Conservation (phyloP, 64 coral and sea anemone genomes). For the Orbicella faveolata region DNA sequence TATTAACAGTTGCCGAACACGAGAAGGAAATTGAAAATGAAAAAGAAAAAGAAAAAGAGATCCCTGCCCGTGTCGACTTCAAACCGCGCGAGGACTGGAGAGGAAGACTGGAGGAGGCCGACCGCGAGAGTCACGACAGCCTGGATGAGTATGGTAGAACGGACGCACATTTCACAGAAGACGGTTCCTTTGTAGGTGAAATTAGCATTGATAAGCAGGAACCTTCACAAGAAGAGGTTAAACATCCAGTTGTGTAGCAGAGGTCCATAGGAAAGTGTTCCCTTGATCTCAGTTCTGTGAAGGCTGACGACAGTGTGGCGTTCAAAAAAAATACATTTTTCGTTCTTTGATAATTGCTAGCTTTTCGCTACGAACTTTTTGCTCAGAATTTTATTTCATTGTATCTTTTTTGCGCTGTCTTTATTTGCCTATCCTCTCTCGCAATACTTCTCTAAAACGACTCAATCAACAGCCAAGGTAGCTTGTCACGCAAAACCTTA, state of each 20-base stretch:
- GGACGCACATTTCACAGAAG: slow-evolving; percentile 48
- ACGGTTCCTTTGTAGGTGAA: slow-evolving; percentile 67
- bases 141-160: slow-evolving; percentile 57
- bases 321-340: too few species aligned
- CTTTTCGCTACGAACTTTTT: too few species aligned
- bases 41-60: not conserved
- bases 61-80: slow-evolving; percentile 4
- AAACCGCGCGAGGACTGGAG: slow-evolving; percentile 34
- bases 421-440: too few species aligned
- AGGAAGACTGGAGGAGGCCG: slow-evolving; percentile 7
- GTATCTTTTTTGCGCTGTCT: too few species aligned
- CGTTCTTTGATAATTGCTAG: too few species aligned
- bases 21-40: slow-evolving; percentile 36
- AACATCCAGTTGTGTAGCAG: not conserved
- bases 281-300: not conserved
- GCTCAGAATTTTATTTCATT: too few species aligned
- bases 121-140: slow-evolving; percentile 44
- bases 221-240: slow-evolving; percentile 15
- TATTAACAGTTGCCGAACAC: not conserved
- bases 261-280: not conserved
- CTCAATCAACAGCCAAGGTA: too few species aligned
- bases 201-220: slow-evolving; percentile 18
- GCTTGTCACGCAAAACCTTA: too few species aligned
- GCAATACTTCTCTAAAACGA: too few species aligned
- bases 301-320: not conserved